Conservation (phyloP, 1,140 invertebrate genomes). For the Potamilus streckersoni region DNA sequence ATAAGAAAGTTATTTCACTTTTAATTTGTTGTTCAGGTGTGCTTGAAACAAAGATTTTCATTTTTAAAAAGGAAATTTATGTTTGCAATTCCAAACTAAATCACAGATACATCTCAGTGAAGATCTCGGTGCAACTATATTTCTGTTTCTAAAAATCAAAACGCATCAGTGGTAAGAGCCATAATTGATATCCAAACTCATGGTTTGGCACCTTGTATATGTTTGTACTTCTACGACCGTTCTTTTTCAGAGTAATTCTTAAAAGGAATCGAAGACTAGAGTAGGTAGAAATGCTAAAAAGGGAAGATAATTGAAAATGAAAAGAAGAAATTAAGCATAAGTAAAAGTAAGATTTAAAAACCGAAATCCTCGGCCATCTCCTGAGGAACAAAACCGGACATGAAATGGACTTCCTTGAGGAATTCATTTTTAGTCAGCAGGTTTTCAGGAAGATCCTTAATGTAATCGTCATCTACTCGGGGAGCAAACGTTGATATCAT, state of each 20-base stretch:
- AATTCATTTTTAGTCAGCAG: constrained; percentile 20
- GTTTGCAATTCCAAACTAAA: background rate
- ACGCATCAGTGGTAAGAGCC: no score
- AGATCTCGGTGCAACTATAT: background rate
- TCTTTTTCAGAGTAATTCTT: no score
- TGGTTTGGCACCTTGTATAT: no score
- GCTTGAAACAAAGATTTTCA: no score
- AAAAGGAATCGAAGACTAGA: no score
- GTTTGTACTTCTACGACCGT: no score
- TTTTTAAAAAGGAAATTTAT: no score
- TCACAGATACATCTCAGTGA: background rate
- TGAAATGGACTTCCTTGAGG: constrained; percentile 8
- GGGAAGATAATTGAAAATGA: no score
- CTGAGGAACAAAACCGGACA: constrained; percentile 31
- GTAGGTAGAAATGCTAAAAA: no score
- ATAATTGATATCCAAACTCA: no score
- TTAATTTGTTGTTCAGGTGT: no score
- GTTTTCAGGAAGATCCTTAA: constrained; percentile 26
- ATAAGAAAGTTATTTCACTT: no score
- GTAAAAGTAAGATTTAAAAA: background rate
- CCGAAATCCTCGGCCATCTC: constrained; percentile 33
- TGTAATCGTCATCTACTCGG: constrained; percentile 35
- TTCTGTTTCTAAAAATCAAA: background rate
- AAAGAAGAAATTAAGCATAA: background rate
- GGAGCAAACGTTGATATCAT: constrained; percentile 37